phyloP scores from a whole-genome alignment of 2,888 invertebrate species.

The Stenodema calcarata region DNA sequence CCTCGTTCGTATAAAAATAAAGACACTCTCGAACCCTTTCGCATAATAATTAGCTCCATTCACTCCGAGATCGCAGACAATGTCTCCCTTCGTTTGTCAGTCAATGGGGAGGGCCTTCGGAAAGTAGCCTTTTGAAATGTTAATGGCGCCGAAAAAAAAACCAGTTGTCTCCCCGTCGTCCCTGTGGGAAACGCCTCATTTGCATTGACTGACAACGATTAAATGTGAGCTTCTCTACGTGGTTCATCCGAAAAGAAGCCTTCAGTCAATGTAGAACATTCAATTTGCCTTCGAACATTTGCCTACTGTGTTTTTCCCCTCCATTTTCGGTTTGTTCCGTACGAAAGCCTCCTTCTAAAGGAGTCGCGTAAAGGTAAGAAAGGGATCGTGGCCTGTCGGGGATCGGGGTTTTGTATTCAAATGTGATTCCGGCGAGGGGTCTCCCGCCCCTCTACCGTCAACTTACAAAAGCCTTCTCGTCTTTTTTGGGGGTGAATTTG shows the following conservation, averaged over 20 bases:
- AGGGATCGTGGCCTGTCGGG: neutral
- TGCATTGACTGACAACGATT: constrained; percentile 18
- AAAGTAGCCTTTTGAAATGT: constrained; percentile 16
- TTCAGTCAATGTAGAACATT: neutral
- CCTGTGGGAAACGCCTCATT: constrained; percentile 9
- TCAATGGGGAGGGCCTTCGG: neutral
- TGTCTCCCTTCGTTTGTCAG: neutral
- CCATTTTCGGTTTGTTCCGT: neutral
- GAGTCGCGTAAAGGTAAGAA: neutral
- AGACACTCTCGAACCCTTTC: neutral
- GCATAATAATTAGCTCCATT: constrained; percentile 30
- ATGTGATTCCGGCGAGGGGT: neutral
- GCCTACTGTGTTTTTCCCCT: neutral
- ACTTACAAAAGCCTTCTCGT: neutral
- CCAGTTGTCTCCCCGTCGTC: constrained; percentile 3
- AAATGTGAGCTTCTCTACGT: constrained; percentile 8
- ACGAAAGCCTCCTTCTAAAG: neutral
- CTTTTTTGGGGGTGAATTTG: constrained; percentile 18
- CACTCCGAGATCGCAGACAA: neutral
- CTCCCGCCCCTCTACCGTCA: neutral
- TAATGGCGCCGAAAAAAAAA: constrained; percentile 8
- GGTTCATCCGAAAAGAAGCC: neutral
- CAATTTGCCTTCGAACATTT: neutral
- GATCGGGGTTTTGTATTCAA: constrained; percentile 17
- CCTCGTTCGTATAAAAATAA: neutral